Evolutionary conservation across 1,140 invertebrate species (phyloP).

Genomic region (Aphelinus atriplicis): DNA sequence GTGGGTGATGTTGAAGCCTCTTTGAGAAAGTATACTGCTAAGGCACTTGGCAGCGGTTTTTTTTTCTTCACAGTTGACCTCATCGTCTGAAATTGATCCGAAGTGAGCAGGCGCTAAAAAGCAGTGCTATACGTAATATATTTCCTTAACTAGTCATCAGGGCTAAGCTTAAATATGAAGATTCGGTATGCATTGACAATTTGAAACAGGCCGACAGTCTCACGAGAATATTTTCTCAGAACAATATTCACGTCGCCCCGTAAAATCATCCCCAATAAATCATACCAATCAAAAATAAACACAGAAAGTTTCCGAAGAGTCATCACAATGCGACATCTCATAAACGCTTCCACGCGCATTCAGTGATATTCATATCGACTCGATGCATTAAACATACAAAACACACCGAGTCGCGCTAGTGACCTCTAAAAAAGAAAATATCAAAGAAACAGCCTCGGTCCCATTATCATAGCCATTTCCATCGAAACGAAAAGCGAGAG

Average conservation of each 20-base stretch:
- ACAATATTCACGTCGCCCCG: neutral
- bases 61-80: too few species aligned
- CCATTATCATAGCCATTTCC: conserved; percentile 31
- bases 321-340: neutral
- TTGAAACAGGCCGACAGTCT: too few species aligned
- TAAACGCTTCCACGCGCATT: conserved; percentile 24
- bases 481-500: neutral
- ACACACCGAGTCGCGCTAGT: neutral
- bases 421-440: neutral
- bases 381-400: conserved; percentile 14
- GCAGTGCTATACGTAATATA: too few species aligned
- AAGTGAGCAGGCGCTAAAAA: too few species aligned
- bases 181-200: too few species aligned
- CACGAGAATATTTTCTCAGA: neutral
- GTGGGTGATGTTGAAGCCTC: too few species aligned
- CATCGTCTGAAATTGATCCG: too few species aligned
- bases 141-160: too few species aligned
- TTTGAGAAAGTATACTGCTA: too few species aligned
- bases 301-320: neutral
- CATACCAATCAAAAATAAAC: conserved; percentile 20
- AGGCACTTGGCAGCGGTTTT: too few species aligned
- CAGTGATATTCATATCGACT: conserved; percentile 11
- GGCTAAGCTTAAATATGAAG: too few species aligned
- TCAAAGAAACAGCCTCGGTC: neutral
- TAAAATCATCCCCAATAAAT: conserved; percentile 18